Conservation (phyloP, 2,113 vertebrate genomes). For the Sceloporus undulatus region DNA sequence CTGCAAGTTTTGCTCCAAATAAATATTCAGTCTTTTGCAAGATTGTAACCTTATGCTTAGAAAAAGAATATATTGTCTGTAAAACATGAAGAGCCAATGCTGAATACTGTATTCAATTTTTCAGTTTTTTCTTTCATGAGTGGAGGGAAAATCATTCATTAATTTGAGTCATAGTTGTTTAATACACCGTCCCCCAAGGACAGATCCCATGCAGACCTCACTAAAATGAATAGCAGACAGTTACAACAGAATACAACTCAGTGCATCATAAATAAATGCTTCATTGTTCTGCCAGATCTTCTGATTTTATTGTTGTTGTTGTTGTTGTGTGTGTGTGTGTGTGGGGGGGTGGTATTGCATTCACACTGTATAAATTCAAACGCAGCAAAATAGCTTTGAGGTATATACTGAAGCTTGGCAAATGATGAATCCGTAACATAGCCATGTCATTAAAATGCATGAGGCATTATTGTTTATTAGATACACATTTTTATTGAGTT, state of each 20-base stretch:
- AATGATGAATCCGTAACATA: slow-evolving; percentile 44
- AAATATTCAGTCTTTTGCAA: neutral
- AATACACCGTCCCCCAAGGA: neutral
- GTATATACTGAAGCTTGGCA: slow-evolving; percentile 38
- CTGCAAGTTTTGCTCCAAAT: too few relatives aligned
- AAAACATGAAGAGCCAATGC: slow-evolving; percentile 7
- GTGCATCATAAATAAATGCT: slow-evolving; percentile 20
- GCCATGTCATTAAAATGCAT: slow-evolving; percentile 37
- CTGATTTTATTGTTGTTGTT: neutral
- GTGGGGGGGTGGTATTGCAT: slow-evolving; percentile 7
- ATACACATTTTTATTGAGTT: slow-evolving; percentile 36
- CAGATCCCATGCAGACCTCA: neutral
- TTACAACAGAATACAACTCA: neutral
- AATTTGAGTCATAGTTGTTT: neutral
- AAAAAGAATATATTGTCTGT: neutral
- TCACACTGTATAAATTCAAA: slow-evolving; percentile 39
- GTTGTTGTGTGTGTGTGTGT: too few relatives aligned
- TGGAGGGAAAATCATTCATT: neutral
- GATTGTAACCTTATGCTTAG: neutral
- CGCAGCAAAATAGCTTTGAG: slow-evolving; percentile 23
- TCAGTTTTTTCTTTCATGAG: neutral
- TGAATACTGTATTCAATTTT: slow-evolving; percentile 1
- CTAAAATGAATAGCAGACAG: neutral
- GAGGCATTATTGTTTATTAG: slow-evolving; percentile 42
- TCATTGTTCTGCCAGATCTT: slow-evolving; percentile 34